Percentiles rank a stretch among this genome's conserved stretches.
These are phyloP conservation scores for Ciconia maguari DNA, from an alignment of 2,113 vertebrate genomes.

Conservation along the genomic window DNA sequence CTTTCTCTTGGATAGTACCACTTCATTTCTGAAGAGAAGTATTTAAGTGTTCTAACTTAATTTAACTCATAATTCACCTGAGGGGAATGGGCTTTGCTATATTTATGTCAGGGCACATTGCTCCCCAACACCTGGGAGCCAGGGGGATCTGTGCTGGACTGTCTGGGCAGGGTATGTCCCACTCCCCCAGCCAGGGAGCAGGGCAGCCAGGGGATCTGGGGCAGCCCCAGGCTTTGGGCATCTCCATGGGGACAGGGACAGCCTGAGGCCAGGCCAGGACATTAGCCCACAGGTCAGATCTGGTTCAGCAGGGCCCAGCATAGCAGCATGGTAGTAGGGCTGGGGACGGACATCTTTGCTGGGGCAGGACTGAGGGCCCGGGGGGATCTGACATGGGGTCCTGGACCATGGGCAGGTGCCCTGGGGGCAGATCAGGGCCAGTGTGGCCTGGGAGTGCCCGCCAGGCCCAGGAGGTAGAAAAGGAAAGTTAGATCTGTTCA, in stretches of 20 bases:
- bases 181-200: neutral
- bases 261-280: neutral
- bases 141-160: neutral
- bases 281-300: neutral
- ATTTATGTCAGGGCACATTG: neutral
- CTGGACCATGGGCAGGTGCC: neutral
- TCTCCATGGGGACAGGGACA: neutral
- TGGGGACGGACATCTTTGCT: neutral
- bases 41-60: neutral
- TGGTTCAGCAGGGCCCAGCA: neutral
- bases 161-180: neutral
- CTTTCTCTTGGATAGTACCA: neutral
- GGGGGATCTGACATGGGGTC: neutral
- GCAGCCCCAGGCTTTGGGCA: neutral
- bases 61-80: neutral
- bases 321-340: accelerated
- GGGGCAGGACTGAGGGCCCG: neutral
- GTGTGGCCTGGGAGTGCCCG: neutral
- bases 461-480: neutral
- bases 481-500: neutral
- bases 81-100: neutral
- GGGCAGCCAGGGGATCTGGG: accelerated
- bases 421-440: too few relatives aligned
- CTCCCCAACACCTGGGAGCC: neutral
- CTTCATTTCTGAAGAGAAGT: neutral